Evolutionary conservation across 1,140 invertebrate species (phyloP).

Genomic region (Aphis gossypii): DNA sequence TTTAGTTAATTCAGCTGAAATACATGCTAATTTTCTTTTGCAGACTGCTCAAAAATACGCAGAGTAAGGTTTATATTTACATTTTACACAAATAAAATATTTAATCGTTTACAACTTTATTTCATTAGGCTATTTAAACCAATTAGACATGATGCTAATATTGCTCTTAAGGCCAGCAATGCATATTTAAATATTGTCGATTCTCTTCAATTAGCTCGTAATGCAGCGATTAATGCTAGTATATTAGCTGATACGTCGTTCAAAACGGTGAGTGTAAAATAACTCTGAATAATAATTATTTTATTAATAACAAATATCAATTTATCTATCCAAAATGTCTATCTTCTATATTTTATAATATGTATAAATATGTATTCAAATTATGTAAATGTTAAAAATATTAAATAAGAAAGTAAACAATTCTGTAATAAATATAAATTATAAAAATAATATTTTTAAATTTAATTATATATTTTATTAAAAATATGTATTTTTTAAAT

Average conservation of each 20-base stretch:
- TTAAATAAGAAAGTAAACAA: neutral
- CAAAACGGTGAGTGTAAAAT: constrained; percentile 27
- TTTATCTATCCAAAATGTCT: neutral
- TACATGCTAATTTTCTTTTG: constrained; percentile 73
- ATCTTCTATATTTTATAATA: neutral
- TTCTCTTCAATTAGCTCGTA: constrained; percentile 70
- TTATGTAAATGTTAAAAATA: neutral
- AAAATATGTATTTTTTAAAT: too few species aligned
- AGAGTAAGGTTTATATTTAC: constrained; percentile 63
- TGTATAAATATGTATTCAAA: neutral
- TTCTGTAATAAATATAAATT: too few species aligned
- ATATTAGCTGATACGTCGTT: constrained; percentile 65
- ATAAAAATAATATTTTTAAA: too few species aligned
- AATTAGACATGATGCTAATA: constrained; percentile 73
- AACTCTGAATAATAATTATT: neutral
- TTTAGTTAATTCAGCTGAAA: constrained; percentile 72
- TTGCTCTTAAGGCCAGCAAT: constrained; percentile 78
- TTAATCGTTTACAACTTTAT: neutral
- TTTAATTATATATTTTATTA: too few species aligned
- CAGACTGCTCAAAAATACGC: constrained; percentile 72
- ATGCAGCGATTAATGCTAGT: constrained; percentile 72
- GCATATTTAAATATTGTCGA: constrained; percentile 83
- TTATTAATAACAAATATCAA: neutral
- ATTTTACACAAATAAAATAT: neutral
- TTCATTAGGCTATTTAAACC: constrained; percentile 71